Evolutionary conservation across 2,888 invertebrate genomes (phyloP).

Genomic region (Cabera pusaria): DNA sequence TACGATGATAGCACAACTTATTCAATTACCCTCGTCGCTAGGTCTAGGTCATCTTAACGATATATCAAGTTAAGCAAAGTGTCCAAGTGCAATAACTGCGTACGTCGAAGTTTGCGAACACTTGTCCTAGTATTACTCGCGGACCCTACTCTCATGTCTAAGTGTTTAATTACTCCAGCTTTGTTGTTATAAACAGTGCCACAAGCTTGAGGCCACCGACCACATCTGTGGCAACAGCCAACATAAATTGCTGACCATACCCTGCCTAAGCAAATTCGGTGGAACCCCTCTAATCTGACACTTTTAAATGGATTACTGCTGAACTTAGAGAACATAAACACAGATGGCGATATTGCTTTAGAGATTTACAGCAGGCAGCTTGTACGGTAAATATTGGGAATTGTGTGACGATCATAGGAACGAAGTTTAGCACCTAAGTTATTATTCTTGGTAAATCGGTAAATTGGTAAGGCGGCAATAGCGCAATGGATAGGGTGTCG

Average conservation of each 20-base stretch:
- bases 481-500: no score
- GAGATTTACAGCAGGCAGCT: conserved; percentile 23
- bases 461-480: no score
- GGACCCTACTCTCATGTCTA: conserved; percentile 52
- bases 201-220: conserved; percentile 48
- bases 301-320: conserved; percentile 66
- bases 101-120: conserved; percentile 23
- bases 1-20: no score
- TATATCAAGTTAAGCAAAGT: no score
- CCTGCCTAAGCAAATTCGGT: conserved; percentile 64
- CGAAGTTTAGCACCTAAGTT: no score
- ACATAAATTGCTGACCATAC: conserved; percentile 68
- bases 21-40: no score
- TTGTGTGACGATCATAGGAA: no score
- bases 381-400: conserved; percentile 19
- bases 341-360: conserved; percentile 49
- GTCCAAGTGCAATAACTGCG: conserved; percentile 18
- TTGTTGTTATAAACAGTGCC: conserved; percentile 70
- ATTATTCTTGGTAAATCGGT: no score
- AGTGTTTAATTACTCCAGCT: conserved; percentile 70
- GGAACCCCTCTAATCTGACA: conserved; percentile 65
- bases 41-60: no score
- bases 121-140: conserved; percentile 18
- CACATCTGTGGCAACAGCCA: conserved; percentile 59
- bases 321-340: conserved; percentile 51